Percentiles rank a stretch among this genome's conserved stretches.
Conservation (phyloP, 2,888 invertebrate species). For the Hoplodrina blanda region DNA sequence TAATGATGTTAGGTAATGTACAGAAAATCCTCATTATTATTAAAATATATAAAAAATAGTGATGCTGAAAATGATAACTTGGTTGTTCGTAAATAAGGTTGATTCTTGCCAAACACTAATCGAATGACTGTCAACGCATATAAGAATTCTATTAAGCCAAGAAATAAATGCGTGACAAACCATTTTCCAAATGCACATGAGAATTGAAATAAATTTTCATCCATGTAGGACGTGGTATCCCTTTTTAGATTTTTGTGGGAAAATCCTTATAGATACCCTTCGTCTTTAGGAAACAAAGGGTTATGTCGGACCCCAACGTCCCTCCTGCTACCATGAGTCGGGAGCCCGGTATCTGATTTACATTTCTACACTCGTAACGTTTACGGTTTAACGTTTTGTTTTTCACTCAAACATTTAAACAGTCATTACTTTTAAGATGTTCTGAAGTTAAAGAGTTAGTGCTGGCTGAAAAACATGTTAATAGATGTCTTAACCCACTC, state of each 20-base stretch:
- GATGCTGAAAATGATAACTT: neutral
- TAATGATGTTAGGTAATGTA: conserved; percentile 6
- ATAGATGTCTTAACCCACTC: conserved; percentile 15
- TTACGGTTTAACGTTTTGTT: neutral
- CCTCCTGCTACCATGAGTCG: too few species aligned
- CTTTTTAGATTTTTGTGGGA: too few species aligned
- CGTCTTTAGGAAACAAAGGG: too few species aligned
- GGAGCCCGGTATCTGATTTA: too few species aligned
- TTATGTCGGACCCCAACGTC: too few species aligned
- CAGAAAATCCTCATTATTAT: neutral
- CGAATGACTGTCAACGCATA: too few species aligned
- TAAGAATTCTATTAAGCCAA: too few species aligned
- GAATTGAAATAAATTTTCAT: too few species aligned
- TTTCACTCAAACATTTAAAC: conserved; percentile 11
- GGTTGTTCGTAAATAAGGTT: neutral
- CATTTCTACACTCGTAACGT: neutral
- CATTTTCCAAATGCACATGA: too few species aligned
- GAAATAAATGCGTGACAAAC: too few species aligned
- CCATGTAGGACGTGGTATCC: too few species aligned
- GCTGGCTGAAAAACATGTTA: conserved; percentile 12
- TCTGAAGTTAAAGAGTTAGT: neutral
- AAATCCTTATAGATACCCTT: too few species aligned
- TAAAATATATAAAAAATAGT: neutral
- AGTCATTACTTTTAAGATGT: conserved; percentile 12
- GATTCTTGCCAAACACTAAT: neutral